phyloP scores from a whole-genome alignment of 2,113 vertebrate species.

The Panurus biarmicus region DNA sequence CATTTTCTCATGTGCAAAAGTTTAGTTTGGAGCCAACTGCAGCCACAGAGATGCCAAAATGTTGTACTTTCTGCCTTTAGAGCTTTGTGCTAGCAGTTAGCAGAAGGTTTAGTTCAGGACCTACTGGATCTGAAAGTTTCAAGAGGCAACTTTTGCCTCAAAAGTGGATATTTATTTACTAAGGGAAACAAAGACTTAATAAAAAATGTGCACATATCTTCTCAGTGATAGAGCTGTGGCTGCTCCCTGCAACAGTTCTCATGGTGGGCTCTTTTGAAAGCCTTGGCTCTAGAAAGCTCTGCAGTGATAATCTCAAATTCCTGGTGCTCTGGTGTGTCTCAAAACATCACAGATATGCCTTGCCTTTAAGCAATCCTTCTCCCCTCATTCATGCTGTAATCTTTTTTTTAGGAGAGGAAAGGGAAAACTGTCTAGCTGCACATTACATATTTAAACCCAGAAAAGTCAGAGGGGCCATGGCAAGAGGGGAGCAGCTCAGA shows the following conservation, averaged over 20 bases:
- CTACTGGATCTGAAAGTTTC: neutral
- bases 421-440: neutral
- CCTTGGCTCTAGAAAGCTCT: neutral
- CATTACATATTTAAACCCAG: neutral
- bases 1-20: neutral
- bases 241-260: neutral
- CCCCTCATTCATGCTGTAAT: neutral
- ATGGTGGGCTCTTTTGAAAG: neutral
- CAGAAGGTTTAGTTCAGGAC: neutral
- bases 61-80: neutral
- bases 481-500: neutral
- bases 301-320: neutral
- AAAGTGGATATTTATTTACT: neutral
- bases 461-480: neutral
- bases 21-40: neutral
- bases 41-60: neutral
- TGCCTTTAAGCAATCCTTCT: neutral
- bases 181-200: neutral
- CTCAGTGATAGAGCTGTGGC: neutral
- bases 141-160: neutral
- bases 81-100: neutral
- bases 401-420: neutral
- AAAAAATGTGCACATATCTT: neutral
- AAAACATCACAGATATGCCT: neutral
- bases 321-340: neutral